phyloP scores from a whole-genome alignment of 2,797 vertebrate species.

The Hydrophis major region DNA sequence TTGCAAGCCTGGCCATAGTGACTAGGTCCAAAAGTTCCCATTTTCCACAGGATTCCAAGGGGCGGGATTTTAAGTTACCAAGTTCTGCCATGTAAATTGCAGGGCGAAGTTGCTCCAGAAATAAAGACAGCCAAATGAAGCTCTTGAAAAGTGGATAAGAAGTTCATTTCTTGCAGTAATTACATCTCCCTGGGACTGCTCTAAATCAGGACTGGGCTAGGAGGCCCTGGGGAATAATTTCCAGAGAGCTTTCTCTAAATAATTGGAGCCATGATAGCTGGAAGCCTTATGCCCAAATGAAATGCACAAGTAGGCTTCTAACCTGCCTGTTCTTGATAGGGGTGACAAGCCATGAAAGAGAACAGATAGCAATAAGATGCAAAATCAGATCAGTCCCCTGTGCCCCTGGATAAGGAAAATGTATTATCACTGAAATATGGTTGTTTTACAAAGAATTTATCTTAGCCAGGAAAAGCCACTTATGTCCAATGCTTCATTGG shows the following conservation, averaged over 20 bases:
- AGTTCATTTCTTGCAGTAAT: conserved; percentile 54
- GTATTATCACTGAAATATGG: background rate
- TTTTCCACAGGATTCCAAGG: background rate
- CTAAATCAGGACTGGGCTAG: conserved; percentile 36
- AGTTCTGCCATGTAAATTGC: background rate
- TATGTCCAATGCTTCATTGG: background rate
- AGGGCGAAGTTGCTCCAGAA: background rate
- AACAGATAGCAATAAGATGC: background rate
- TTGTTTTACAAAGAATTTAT: background rate
- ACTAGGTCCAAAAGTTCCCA: background rate
- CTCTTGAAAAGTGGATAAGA: conserved; percentile 27
- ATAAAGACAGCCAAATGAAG: conserved; percentile 31
- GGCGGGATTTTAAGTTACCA: background rate
- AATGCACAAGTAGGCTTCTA: background rate
- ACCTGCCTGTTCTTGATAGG: background rate
- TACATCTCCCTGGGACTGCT: conserved; percentile 36
- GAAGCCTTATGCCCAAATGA: background rate
- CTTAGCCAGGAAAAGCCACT: background rate
- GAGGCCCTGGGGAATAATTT: conserved; percentile 42
- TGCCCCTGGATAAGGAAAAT: background rate
- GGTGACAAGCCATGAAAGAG: background rate
- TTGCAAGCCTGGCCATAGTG: background rate
- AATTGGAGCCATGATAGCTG: conserved; percentile 42
- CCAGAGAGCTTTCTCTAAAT: conserved; percentile 3
- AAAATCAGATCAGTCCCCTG: background rate